phyloP scores from a whole-genome alignment of 2,113 vertebrate genomes.

The Hydropotes inermis region DNA sequence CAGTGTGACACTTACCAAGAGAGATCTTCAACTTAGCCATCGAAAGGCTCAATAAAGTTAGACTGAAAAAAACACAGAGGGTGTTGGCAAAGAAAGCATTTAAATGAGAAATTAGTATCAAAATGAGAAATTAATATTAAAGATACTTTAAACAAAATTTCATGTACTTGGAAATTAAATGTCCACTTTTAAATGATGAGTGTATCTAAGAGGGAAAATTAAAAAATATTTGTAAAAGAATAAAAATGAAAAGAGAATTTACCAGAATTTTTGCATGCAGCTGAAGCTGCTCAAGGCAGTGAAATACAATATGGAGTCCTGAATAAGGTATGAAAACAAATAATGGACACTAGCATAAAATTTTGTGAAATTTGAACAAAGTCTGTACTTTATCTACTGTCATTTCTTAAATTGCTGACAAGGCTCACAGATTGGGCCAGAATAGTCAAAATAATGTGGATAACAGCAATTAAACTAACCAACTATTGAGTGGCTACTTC shows the following conservation, averaged over 20 bases:
- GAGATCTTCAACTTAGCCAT: not conserved
- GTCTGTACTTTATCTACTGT: not conserved
- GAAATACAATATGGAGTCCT: not conserved
- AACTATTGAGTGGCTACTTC: not conserved
- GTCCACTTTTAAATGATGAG: not conserved
- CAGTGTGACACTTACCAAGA: not conserved
- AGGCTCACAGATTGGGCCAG: not conserved
- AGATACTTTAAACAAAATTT: not conserved
- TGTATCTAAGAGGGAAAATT: not conserved
- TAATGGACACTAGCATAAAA: not conserved
- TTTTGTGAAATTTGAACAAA: not conserved
- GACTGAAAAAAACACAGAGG: not conserved
- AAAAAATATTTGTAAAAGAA: not conserved
- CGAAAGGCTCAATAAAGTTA: not conserved
- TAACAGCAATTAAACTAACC: not conserved
- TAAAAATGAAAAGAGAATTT: not conserved
- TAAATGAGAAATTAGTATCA: not conserved
- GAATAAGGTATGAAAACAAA: not conserved
- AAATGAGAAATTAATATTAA: not conserved
- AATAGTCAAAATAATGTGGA: not conserved
- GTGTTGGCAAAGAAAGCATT: not conserved
- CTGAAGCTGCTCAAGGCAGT: not conserved
- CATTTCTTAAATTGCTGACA: not conserved
- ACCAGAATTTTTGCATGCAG: not conserved
- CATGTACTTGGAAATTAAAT: not conserved